Percentiles rank a stretch among this genome's conserved stretches.
These are phyloP conservation scores for Neoniphon sammara DNA, from an alignment of 2,797 vertebrate species.

Conservation along the genomic window DNA sequence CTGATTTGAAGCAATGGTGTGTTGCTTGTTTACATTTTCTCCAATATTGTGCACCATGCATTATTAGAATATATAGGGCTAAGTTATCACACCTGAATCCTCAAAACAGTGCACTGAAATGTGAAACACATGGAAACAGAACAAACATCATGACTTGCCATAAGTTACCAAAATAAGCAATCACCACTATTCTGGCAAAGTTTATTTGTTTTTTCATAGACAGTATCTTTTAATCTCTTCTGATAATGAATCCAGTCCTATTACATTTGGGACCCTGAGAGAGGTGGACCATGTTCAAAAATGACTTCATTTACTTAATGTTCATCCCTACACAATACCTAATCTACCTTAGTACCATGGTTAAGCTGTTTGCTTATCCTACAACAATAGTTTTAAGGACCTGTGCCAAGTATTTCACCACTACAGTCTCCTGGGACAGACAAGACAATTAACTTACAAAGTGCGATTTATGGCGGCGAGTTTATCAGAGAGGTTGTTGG, in stretches of 20 bases:
- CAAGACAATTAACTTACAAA: constrained; percentile 13
- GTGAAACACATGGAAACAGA: too few species aligned
- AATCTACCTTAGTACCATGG: neutral
- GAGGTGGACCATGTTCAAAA: neutral
- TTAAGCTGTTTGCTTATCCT: neutral
- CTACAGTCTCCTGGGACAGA: constrained; percentile 6
- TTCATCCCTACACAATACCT: neutral
- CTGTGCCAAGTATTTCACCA: constrained; percentile 23
- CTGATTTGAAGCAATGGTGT: too few species aligned
- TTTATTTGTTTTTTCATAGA: neutral
- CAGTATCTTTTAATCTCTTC: neutral
- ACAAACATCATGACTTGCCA: too few species aligned
- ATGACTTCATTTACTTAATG: neutral
- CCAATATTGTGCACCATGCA: too few species aligned
- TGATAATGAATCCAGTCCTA: neutral
- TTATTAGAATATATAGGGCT: too few species aligned
- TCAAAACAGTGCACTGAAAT: too few species aligned
- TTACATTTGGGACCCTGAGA: too few species aligned
- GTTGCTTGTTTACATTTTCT: too few species aligned
- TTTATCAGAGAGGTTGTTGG: constrained; percentile 22
- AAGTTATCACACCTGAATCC: too few species aligned
- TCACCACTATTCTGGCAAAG: too few species aligned
- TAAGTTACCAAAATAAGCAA: too few species aligned
- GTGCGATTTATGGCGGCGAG: constrained; percentile 13
- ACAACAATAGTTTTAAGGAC: constrained; percentile 1